A percentile compares a stretch with the other conserved stretches of the same genome.
Conservation (phyloP, 1,140 invertebrate species). For the Adelges cooleyi region DNA sequence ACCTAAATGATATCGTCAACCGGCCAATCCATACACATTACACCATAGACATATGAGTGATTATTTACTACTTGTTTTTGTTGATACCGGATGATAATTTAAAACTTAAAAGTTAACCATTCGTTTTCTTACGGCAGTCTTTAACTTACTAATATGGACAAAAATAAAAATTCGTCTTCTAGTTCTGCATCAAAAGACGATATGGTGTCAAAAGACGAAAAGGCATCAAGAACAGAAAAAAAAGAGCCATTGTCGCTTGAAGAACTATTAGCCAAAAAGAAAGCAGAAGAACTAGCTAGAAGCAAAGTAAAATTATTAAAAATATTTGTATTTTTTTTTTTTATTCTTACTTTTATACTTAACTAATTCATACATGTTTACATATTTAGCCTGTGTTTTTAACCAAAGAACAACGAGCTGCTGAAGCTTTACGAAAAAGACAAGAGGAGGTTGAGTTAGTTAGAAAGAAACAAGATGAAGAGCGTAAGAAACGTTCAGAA, state of each 20-base stretch:
- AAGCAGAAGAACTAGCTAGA: constrained; percentile 85
- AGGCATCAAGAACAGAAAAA: constrained; percentile 41
- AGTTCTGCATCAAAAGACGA: background rate
- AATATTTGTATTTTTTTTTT: no score
- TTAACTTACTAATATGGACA: no score
- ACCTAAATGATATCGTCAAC: no score
- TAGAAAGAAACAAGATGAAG: constrained; percentile 55
- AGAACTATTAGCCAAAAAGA: constrained; percentile 90
- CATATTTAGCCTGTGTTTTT: constrained; percentile 75
- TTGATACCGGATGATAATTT: no score
- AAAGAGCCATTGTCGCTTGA: constrained; percentile 90
- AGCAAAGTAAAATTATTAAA: constrained; percentile 54
- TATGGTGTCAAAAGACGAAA: no score
- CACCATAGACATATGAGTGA: no score
- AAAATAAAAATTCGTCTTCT: background rate
- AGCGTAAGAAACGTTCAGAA: constrained; percentile 50
- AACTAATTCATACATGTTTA: background rate
- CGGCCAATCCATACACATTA: no score
- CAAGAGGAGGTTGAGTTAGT: constrained; percentile 72
- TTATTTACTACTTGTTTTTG: no score
- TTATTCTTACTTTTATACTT: no score
- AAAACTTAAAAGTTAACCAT: no score
- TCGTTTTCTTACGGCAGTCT: no score
- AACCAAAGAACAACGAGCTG: constrained; percentile 86
- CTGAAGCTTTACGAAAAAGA: constrained; percentile 73